These are phyloP conservation scores for Nestor notabilis DNA, from an alignment of 2,113 vertebrate genomes.

Conservation along the genomic window DNA sequence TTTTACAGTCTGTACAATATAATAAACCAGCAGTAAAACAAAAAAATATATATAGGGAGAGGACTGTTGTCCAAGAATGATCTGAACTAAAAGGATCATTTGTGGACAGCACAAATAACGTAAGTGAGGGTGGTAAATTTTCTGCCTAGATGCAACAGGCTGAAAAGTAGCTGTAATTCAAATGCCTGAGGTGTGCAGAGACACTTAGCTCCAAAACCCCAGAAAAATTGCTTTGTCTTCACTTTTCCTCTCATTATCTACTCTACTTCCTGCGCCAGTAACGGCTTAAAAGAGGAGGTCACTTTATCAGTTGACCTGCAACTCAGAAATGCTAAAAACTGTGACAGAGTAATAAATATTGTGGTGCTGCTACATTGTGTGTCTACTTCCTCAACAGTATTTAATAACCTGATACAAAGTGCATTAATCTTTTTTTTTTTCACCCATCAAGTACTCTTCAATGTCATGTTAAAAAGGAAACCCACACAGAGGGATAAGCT, in stretches of 20 bases:
- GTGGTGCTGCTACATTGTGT: slow-evolving; percentile 86
- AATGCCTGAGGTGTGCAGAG: slow-evolving; percentile 83
- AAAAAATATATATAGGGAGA: slow-evolving; percentile 74
- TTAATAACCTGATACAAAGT: slow-evolving; percentile 88
- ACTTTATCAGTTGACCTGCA: slow-evolving; percentile 74
- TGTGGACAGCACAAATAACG: slow-evolving; percentile 80
- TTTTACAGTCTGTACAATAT: slow-evolving; percentile 96
- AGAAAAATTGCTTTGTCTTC: slow-evolving; percentile 72
- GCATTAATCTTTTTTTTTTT: slow-evolving; percentile 79
- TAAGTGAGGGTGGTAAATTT: slow-evolving; percentile 77
- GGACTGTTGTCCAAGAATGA: slow-evolving; percentile 72
- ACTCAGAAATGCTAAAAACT: slow-evolving; percentile 79
- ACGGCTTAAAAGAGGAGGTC: slow-evolving; percentile 72
- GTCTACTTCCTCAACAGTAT: slow-evolving; percentile 82
- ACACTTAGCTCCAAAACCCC: slow-evolving; percentile 67
- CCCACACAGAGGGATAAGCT: slow-evolving; percentile 59
- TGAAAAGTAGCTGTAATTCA: slow-evolving; percentile 77
- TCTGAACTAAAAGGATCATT: slow-evolving; percentile 80
- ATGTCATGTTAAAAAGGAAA: slow-evolving; percentile 72
- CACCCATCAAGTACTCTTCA: slow-evolving; percentile 75
- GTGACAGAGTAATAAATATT: slow-evolving; percentile 88
- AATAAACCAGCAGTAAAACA: slow-evolving; percentile 89
- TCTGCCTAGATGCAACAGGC: slow-evolving; percentile 72
- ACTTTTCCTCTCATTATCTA: slow-evolving; percentile 58
- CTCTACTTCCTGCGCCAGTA: slow-evolving; percentile 71